Evolutionary conservation across 2,113 vertebrate species (phyloP).

Genomic region (Phasianus colchicus): DNA sequence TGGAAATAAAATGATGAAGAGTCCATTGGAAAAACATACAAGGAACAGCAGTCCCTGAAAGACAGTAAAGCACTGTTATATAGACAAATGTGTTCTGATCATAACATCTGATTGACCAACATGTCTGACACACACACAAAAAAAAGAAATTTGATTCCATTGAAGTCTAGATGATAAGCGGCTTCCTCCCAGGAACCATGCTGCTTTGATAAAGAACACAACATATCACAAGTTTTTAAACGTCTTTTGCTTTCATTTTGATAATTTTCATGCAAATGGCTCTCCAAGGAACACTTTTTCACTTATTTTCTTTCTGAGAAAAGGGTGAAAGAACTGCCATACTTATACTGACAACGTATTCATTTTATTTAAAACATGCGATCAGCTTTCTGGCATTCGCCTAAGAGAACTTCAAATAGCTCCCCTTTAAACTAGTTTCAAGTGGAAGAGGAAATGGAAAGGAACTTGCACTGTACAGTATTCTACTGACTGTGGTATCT

Average conservation of each 20-base stretch:
- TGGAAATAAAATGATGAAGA: background rate
- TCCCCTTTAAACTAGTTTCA: background rate
- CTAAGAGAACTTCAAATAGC: background rate
- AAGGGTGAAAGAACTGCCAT: background rate
- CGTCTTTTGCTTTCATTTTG: background rate
- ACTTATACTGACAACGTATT: background rate
- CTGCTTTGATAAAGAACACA: background rate
- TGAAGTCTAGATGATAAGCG: background rate
- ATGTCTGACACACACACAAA: background rate
- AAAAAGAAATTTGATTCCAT: background rate
- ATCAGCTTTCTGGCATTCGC: background rate
- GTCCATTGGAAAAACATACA: fast-evolving
- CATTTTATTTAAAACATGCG: background rate
- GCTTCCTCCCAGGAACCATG: background rate
- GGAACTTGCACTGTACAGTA: background rate
- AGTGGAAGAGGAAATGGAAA: slow-evolving; percentile 48
- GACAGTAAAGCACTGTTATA: background rate
- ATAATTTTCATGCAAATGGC: background rate
- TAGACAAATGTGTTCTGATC: background rate
- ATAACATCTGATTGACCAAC: background rate
- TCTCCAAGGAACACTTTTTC: background rate
- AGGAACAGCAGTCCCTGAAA: background rate
- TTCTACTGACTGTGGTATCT: slow-evolving; percentile 4
- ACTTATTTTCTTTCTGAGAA: background rate
- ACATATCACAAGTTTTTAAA: background rate